phyloP scores from a whole-genome alignment of 2,113 vertebrate genomes.

The Zosterops borbonicus region DNA sequence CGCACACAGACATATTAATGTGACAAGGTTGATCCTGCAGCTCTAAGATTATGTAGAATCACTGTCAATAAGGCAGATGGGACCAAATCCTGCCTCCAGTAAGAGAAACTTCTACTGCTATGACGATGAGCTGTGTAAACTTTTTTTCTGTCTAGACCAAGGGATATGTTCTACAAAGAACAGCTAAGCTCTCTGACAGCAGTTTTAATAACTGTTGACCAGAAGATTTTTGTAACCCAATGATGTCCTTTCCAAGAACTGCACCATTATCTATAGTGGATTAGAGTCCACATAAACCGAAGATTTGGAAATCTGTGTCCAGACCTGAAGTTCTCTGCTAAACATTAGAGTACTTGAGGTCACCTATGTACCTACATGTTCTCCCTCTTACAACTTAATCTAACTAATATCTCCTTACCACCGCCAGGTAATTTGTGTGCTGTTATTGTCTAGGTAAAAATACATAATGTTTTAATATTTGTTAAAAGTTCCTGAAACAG shows the following conservation, averaged over 20 bases:
- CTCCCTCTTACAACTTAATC: background rate
- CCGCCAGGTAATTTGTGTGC: background rate
- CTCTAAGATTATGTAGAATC: background rate
- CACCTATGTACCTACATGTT: background rate
- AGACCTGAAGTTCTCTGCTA: background rate
- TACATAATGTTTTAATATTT: background rate
- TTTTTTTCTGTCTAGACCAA: background rate
- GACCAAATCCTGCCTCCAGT: background rate
- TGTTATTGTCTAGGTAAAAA: background rate
- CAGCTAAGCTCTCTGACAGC: background rate
- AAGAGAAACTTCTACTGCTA: background rate
- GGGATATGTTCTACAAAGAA: background rate
- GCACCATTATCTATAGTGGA: background rate
- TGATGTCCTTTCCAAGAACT: background rate
- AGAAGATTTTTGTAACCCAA: background rate
- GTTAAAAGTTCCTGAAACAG: background rate
- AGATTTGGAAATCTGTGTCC: background rate
- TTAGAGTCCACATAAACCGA: background rate
- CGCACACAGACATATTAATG: background rate
- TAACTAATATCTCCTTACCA: background rate
- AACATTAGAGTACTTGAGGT: background rate
- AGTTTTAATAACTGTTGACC: background rate
- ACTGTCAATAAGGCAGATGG: background rate
- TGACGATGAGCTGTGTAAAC: fast-evolving
- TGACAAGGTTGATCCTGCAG: background rate